Evolutionary conservation across 2,113 vertebrate species (phyloP).

Genomic region (Sebastes schlegelii): DNA sequence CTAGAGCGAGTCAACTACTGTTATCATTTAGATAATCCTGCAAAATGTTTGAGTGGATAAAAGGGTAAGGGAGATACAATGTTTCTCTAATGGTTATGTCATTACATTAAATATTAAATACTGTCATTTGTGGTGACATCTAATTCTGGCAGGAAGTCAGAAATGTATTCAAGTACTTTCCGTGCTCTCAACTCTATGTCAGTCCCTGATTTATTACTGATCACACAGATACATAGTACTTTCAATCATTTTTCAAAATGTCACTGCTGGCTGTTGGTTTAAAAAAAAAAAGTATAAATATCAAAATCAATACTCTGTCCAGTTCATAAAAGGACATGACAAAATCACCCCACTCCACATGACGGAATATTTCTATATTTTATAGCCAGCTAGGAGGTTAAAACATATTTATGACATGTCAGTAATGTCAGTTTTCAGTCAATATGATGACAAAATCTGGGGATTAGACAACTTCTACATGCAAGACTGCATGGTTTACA

Average conservation of each 20-base stretch:
- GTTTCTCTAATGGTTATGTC: constrained; percentile 15
- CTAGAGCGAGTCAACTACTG: not conserved
- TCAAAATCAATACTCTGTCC: not conserved
- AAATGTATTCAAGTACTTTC: constrained; percentile 52
- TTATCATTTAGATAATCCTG: constrained; percentile 5
- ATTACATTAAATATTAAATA: constrained; percentile 54
- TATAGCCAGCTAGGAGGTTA: not conserved
- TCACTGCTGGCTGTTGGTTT: not conserved
- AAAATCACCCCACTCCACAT: not conserved
- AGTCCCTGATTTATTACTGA: constrained; percentile 45
- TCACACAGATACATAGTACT: constrained; percentile 20
- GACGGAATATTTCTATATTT: not conserved
- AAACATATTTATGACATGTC: not conserved
- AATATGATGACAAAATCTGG: not conserved
- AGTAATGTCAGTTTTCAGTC: not conserved
- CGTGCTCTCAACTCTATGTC: constrained; percentile 18
- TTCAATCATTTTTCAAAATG: constrained; percentile 4
- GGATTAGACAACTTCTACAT: not conserved
- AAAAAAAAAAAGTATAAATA: constrained; percentile 6
- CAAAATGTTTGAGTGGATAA: constrained; percentile 20
- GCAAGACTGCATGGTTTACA: not conserved
- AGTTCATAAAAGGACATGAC: not conserved
- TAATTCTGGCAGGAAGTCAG: constrained; percentile 41
- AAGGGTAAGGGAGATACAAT: not conserved
- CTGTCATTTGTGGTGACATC: constrained; percentile 53